A percentile compares a stretch with the other conserved stretches of the same genome.
These are phyloP conservation scores for Phalloptychus januarius DNA, from an alignment of 2,797 vertebrate species.

Conservation along the genomic window DNA sequence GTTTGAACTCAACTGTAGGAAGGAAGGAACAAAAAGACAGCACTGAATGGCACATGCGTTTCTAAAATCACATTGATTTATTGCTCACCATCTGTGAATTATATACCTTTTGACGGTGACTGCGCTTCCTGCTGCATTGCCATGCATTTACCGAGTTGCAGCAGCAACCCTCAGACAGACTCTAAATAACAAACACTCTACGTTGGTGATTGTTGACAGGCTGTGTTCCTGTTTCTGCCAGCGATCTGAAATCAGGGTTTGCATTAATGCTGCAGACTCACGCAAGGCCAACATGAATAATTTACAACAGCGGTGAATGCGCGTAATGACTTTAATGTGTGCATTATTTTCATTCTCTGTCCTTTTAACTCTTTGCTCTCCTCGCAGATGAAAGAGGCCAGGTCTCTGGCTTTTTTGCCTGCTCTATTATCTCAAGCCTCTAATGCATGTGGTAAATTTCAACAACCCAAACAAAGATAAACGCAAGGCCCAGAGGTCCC, in stretches of 20 bases:
- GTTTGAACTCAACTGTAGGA: background rate
- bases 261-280: slow-evolving; percentile 70
- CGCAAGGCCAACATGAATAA: slow-evolving; percentile 70
- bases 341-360: slow-evolving; percentile 69
- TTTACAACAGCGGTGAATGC: slow-evolving; percentile 75
- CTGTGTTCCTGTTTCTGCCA: slow-evolving; percentile 57
- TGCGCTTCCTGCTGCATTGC: slow-evolving; percentile 17
- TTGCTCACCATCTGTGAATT: slow-evolving; percentile 11
- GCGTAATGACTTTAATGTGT: slow-evolving; percentile 78
- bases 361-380: slow-evolving; percentile 71
- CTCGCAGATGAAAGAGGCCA: slow-evolving; percentile 71
- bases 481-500: slow-evolving; percentile 61
- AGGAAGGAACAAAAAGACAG: background rate
- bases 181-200: slow-evolving; percentile 66
- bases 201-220: slow-evolving; percentile 73
- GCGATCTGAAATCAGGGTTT: slow-evolving; percentile 64
- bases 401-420: slow-evolving; percentile 70
- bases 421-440: slow-evolving; percentile 73
- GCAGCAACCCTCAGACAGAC: slow-evolving; percentile 37
- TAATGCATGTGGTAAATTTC: slow-evolving; percentile 77
- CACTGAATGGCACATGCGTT: background rate
- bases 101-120: slow-evolving; percentile 41
- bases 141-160: slow-evolving; percentile 35
- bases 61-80: background rate
- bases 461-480: slow-evolving; percentile 77